phyloP scores from a whole-genome alignment of 1,140 invertebrate species.

The Tribolium castaneum region DNA sequence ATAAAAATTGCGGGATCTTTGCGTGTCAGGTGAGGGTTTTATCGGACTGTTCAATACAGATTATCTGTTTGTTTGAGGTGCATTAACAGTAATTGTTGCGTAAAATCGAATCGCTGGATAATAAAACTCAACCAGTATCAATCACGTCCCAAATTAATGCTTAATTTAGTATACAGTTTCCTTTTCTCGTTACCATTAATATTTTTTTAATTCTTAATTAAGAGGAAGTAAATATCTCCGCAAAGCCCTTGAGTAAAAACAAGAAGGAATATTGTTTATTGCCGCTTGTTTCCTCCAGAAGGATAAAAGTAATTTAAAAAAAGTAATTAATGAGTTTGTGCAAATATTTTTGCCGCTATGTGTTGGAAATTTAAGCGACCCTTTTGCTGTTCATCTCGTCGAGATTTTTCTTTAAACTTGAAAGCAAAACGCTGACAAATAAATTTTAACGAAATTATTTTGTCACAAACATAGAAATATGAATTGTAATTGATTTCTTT shows the following conservation, averaged over 20 bases:
- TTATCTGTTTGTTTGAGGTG: neutral
- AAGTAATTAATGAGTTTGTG: constrained; percentile 34
- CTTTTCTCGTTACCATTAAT: neutral
- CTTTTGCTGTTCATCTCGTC: constrained; percentile 20
- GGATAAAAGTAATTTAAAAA: constrained; percentile 34
- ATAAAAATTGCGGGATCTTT: neutral
- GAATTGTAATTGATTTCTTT: neutral
- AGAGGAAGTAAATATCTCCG: constrained; percentile 13
- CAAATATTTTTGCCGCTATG: constrained; percentile 27
- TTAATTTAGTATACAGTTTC: neutral
- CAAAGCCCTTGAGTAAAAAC: neutral
- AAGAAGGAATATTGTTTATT: constrained; percentile 19
- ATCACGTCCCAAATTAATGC: neutral
- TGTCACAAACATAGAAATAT: constrained; percentile 1
- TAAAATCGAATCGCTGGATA: constrained; percentile 4
- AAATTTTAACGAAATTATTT: constrained; percentile 4
- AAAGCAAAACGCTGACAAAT: neutral
- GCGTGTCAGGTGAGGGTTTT: neutral
- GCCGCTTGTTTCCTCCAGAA: constrained; percentile 20
- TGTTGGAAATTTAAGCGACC: constrained; percentile 30
- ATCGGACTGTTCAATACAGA: neutral
- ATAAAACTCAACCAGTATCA: constrained; percentile 8
- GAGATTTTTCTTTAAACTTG: neutral
- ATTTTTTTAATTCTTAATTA: neutral
- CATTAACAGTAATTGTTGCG: constrained; percentile 1